These are phyloP conservation scores for Pollenia angustigena DNA, from an alignment of 2,888 invertebrate species.

Conservation along the genomic window DNA sequence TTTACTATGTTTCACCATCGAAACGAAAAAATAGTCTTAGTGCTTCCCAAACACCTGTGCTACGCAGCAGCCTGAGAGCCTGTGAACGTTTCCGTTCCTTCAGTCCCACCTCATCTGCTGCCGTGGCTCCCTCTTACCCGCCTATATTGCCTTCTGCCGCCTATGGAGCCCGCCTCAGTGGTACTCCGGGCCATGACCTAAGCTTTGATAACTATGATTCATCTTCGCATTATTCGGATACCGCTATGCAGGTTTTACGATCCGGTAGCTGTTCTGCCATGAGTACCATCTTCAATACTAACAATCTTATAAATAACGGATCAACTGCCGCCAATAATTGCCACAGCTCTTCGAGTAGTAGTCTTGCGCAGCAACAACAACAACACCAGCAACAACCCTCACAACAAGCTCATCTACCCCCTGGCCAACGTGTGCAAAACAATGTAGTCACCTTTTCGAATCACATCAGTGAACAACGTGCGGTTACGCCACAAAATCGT, in stretches of 20 bases:
- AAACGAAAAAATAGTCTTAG: constrained; percentile 80
- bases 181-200: constrained; percentile 75
- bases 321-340: constrained; percentile 70
- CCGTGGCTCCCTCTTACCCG: constrained; percentile 77
- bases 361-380: constrained; percentile 61
- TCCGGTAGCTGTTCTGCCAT: constrained; percentile 77
- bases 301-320: constrained; percentile 71
- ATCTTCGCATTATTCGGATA: constrained; percentile 80
- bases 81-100: constrained; percentile 73
- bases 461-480: constrained; percentile 76
- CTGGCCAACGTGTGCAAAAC: constrained; percentile 75
- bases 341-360: constrained; percentile 75
- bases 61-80: constrained; percentile 72
- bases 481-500: constrained; percentile 76
- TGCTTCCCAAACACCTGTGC: constrained; percentile 70
- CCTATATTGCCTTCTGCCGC: constrained; percentile 77
- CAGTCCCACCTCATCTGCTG: constrained; percentile 72
- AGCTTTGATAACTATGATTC: constrained; percentile 79
- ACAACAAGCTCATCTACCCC: constrained; percentile 48
- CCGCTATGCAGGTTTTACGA: constrained; percentile 78
- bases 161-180: constrained; percentile 75
- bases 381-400: constrained; percentile 49
- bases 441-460: constrained; percentile 82
- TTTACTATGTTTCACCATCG: constrained; percentile 83
- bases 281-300: constrained; percentile 74